Evolutionary conservation across 2,113 vertebrate species (phyloP).

Genomic region (Motacilla alba): DNA sequence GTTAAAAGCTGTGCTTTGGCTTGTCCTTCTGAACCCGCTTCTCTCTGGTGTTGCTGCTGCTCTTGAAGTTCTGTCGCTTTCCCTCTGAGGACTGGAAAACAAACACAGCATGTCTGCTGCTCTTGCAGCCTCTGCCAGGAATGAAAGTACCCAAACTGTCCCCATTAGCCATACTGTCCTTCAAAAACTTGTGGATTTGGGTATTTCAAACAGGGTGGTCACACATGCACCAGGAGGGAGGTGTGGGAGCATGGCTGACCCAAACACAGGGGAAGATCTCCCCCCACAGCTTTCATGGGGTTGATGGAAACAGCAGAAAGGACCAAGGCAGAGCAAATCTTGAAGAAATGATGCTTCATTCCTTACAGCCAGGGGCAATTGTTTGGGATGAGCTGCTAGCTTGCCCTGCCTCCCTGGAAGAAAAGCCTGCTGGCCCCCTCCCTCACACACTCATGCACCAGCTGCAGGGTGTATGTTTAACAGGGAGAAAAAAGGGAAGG

Average conservation of each 20-base stretch:
- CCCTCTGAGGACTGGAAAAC: neutral
- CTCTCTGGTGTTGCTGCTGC: neutral
- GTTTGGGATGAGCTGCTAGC: neutral
- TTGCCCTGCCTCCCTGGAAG: neutral
- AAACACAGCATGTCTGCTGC: fast-evolving
- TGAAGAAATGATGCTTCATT: neutral
- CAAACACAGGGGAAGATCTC: fast-evolving
- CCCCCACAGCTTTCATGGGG: neutral
- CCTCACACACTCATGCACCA: fast-evolving
- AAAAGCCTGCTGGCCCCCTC: neutral
- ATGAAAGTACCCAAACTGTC: neutral
- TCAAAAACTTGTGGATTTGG: neutral
- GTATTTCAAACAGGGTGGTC: neutral
- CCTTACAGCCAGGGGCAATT: fast-evolving
- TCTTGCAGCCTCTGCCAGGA: neutral
- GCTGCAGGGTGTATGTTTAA: neutral
- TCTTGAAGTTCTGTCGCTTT: neutral
- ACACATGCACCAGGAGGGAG: neutral
- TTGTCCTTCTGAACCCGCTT: neutral
- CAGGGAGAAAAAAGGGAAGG: neutral
- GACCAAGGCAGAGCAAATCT: neutral
- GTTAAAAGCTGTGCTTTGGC: neutral
- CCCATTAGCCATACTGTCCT: neutral
- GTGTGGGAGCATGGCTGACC: fast-evolving
- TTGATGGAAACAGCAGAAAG: neutral